Evolutionary conservation across 2,113 vertebrate genomes (phyloP).

Genomic region (Scatophagus argus): DNA sequence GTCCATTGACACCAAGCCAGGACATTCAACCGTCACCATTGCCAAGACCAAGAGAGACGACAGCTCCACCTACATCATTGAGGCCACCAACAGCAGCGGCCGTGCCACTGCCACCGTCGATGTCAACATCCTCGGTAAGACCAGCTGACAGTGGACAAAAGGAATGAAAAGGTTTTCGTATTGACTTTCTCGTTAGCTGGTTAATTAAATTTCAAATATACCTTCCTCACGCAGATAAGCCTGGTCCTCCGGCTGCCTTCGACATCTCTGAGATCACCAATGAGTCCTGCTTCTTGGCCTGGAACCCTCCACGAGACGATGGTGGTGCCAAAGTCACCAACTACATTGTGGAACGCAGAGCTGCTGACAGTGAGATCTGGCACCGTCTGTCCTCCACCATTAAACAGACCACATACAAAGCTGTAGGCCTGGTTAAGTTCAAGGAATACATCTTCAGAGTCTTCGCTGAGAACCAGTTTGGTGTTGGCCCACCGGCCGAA

Average conservation of each 20-base stretch:
- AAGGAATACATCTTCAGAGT: constrained; percentile 98
- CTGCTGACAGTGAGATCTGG: constrained; percentile 94
- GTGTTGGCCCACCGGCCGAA: constrained; percentile 90
- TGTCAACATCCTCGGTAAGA: constrained; percentile 95
- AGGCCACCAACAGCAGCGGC: constrained; percentile 95
- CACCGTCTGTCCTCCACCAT: constrained; percentile 95
- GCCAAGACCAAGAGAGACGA: constrained; percentile 92
- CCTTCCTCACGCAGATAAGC: constrained; percentile 88
- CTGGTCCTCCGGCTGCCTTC: constrained; percentile 96
- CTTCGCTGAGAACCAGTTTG: constrained; percentile 98
- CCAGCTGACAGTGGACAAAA: not conserved
- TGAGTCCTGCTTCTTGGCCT: constrained; percentile 92
- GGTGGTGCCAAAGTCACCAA: constrained; percentile 96
- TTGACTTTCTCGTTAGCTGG: not conserved
- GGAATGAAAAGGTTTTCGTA: not conserved
- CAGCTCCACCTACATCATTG: constrained; percentile 95
- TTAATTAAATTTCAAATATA: not conserved
- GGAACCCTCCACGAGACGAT: constrained; percentile 98
- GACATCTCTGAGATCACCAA: constrained; percentile 98
- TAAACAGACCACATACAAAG: constrained; percentile 95
- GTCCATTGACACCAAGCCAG: constrained; percentile 89
- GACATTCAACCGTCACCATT: constrained; percentile 90
- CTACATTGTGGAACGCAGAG: constrained; percentile 92
- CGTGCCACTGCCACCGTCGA: constrained; percentile 96
- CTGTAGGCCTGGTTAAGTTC: constrained; percentile 88